A percentile compares a stretch with the other conserved stretches of the same genome.
phyloP scores from a whole-genome alignment of 2,113 vertebrate species.

The Psittacus erithacus region DNA sequence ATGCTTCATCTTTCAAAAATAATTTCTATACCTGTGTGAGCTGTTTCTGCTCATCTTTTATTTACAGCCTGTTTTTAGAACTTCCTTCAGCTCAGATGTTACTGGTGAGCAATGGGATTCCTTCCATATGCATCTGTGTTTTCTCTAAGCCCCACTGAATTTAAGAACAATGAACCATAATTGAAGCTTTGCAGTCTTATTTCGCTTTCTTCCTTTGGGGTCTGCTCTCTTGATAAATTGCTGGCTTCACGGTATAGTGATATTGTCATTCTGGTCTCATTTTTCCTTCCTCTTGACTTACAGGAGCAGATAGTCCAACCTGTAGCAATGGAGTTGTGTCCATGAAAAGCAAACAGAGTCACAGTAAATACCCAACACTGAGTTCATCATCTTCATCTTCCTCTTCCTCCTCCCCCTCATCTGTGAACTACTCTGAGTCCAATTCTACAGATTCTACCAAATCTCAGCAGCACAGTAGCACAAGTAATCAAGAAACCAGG shows the following conservation, averaged over 20 bases:
- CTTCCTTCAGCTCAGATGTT: not conserved
- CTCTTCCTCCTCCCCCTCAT: constrained; percentile 96
- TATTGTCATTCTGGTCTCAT: not conserved
- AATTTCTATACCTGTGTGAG: not conserved
- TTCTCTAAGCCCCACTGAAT: not conserved
- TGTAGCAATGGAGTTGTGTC: constrained; percentile 94
- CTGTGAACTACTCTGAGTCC: constrained; percentile 96
- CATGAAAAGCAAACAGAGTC: constrained; percentile 89
- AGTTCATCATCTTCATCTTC: constrained; percentile 87
- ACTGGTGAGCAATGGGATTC: not conserved
- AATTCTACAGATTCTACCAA: constrained; percentile 98
- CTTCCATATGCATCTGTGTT: not conserved
- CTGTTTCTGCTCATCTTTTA: not conserved
- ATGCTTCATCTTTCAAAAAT: not conserved
- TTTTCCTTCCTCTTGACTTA: constrained; percentile 50
- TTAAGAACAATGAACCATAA: not conserved
- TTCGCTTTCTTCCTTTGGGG: not conserved
- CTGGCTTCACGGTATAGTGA: not conserved
- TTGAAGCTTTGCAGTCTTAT: not conserved
- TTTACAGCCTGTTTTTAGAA: not conserved
- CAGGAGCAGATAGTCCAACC: constrained; percentile 93
- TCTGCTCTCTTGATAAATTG: not conserved
- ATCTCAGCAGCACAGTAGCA: constrained; percentile 95
- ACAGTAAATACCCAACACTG: constrained; percentile 90
- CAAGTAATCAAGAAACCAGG: constrained; percentile 98